phyloP scores from a whole-genome alignment of 1,140 invertebrate genomes.

The Forficula auricularia region DNA sequence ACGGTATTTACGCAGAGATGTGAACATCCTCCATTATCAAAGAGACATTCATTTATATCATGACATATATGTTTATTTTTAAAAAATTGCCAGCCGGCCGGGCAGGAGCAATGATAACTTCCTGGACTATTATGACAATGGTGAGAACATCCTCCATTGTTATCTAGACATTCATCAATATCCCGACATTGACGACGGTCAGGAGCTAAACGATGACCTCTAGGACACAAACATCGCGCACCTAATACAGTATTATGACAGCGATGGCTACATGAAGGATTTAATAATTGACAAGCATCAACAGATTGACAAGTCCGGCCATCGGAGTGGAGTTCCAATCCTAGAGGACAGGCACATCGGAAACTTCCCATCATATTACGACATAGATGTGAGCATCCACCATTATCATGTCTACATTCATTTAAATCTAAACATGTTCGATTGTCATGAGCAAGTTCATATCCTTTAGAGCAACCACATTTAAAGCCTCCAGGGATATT shows the following conservation, averaged over 20 bases:
- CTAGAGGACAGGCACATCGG: constrained; percentile 29
- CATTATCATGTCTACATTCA: constrained; percentile 30
- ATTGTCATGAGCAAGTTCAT: constrained; percentile 16
- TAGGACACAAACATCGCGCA: constrained; percentile 42
- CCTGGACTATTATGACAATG: constrained; percentile 28
- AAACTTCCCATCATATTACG: constrained; percentile 31
- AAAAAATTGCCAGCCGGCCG: constrained; percentile 23
- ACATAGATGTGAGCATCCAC: constrained; percentile 34
- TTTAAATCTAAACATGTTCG: constrained; percentile 24
- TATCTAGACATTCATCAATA: constrained; percentile 29
- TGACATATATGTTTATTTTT: constrained; percentile 22
- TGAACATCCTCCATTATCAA: constrained; percentile 31
- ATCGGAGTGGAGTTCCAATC: constrained; percentile 16
- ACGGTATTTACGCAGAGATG: constrained; percentile 37
- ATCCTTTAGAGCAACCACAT: constrained; percentile 27
- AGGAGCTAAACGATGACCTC: constrained; percentile 26
- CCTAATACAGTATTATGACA: constrained; percentile 27
- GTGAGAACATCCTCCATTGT: constrained; percentile 29
- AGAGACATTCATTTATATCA: constrained; percentile 32
- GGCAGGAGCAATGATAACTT: constrained; percentile 14
- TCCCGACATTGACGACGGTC: constrained; percentile 26
- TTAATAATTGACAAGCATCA: constrained; percentile 29
- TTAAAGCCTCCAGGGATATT: constrained; percentile 34
- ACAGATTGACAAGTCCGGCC: constrained; percentile 29
- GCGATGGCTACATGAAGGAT: constrained; percentile 27